Conservation (phyloP, 2,888 invertebrate genomes). For the Archaeoteleia sp. region DNA sequence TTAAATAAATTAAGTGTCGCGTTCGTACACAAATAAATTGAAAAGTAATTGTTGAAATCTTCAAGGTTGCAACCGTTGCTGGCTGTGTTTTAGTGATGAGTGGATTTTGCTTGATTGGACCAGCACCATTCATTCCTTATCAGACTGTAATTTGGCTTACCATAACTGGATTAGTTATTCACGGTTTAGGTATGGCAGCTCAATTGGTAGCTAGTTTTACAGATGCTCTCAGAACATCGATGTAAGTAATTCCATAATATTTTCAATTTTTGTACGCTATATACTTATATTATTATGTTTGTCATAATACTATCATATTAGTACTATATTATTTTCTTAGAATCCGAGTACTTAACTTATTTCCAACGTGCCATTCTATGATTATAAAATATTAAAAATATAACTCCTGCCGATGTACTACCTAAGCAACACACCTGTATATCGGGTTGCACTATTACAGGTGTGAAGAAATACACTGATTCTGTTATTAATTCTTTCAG, state of each 20-base stretch:
- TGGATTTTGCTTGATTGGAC: slow-evolving; percentile 86
- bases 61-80: slow-evolving; percentile 78
- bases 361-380: no score
- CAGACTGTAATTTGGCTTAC: slow-evolving; percentile 81
- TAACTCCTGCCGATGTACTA: slow-evolving; percentile 9
- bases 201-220: slow-evolving; percentile 91
- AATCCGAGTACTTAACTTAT: no score
- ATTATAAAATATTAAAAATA: no score
- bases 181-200: slow-evolving; percentile 89
- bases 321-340: no score
- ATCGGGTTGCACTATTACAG: slow-evolving; percentile 7
- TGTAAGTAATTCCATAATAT: slow-evolving; percentile 78
- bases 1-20: neutral
- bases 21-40: neutral
- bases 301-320: no score
- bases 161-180: slow-evolving; percentile 83
- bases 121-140: slow-evolving; percentile 84
- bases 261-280: no score
- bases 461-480: neutral
- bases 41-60: slow-evolving; percentile 16
- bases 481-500: slow-evolving; percentile 72
- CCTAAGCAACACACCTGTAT: neutral
- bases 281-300: no score
- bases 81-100: slow-evolving; percentile 82
- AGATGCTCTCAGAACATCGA: slow-evolving; percentile 86